These are phyloP conservation scores for Parnassius mnemosyne DNA, from an alignment of 2,888 invertebrate genomes.

Conservation along the genomic window DNA sequence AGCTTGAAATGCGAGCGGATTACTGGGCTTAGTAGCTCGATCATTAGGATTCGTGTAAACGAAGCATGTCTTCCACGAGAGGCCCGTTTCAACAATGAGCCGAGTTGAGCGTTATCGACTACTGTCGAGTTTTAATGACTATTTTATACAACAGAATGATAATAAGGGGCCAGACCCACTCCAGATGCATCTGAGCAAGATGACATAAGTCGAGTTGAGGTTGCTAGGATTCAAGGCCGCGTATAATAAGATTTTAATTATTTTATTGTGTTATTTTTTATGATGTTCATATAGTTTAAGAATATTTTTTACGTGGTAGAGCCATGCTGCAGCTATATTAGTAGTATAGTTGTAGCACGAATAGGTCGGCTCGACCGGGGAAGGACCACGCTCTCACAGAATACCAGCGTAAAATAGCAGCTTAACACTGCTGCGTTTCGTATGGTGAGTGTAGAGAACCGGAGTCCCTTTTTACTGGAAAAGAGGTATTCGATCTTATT, in stretches of 20 bases:
- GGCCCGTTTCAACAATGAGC: constrained; percentile 64
- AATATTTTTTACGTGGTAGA: no score
- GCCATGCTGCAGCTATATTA: no score
- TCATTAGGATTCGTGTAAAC: constrained; percentile 33
- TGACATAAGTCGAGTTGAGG: neutral
- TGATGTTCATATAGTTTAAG: no score
- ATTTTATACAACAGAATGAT: constrained; percentile 76
- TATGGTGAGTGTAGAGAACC: no score
- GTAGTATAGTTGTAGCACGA: no score
- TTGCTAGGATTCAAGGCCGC: constrained; percentile 6
- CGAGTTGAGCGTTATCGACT: constrained; percentile 68
- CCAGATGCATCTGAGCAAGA: constrained; percentile 43
- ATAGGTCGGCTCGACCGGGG: no score
- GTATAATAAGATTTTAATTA: neutral
- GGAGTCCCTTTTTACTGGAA: no score
- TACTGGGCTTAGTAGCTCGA: constrained; percentile 14
- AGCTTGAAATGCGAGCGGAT: constrained; percentile 19
- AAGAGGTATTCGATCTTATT: no score
- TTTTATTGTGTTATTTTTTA: no score
- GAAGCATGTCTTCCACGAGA: constrained; percentile 47
- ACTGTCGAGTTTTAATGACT: constrained; percentile 68
- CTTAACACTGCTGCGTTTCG: no score
- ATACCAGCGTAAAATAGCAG: no score
- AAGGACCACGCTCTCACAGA: no score
- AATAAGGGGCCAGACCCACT: constrained; percentile 58